phyloP scores from a whole-genome alignment of 1,140 invertebrate genomes.

The Oedothorax gibbosus region DNA sequence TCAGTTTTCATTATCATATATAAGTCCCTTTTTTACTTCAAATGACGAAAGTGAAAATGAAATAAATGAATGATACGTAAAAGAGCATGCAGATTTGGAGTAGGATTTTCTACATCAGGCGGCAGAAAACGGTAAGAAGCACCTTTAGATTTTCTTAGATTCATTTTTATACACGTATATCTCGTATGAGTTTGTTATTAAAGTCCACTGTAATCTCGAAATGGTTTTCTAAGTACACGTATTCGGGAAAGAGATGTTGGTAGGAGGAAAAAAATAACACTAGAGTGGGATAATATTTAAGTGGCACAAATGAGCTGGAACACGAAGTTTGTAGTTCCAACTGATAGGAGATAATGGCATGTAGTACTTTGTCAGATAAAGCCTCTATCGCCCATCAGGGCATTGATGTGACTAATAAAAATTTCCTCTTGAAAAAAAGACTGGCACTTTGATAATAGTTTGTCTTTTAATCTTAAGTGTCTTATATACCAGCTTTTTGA shows the following conservation, averaged over 20 bases:
- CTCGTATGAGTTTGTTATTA: slow-evolving; percentile 21
- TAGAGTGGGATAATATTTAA: slow-evolving; percentile 22
- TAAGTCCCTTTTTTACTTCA: slow-evolving; percentile 18
- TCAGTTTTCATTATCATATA: slow-evolving; percentile 10
- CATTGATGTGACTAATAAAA: slow-evolving; percentile 29
- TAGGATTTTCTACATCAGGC: slow-evolving; percentile 55
- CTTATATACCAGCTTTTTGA: neutral
- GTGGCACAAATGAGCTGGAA: slow-evolving; percentile 53
- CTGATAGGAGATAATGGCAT: slow-evolving; percentile 9
- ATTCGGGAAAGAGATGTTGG: slow-evolving; percentile 24
- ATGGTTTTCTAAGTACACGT: slow-evolving; percentile 18
- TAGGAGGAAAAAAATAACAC: slow-evolving; percentile 38
- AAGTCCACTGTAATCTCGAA: slow-evolving; percentile 37
- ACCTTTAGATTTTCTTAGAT: slow-evolving; percentile 51
- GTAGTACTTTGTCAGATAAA: slow-evolving; percentile 28
- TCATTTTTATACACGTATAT: slow-evolving; percentile 57
- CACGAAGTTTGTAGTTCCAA: slow-evolving; percentile 9
- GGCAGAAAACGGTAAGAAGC: slow-evolving; percentile 54
- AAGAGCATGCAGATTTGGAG: slow-evolving; percentile 49
- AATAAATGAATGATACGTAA: slow-evolving; percentile 48
- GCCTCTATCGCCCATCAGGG: slow-evolving; percentile 12
- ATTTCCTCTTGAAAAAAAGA: neutral
- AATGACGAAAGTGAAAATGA: slow-evolving; percentile 56
- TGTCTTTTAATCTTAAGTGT: neutral
- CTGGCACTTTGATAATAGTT: neutral